phyloP scores from a whole-genome alignment of 2,797 vertebrate genomes.

The Lacerta viridis region DNA sequence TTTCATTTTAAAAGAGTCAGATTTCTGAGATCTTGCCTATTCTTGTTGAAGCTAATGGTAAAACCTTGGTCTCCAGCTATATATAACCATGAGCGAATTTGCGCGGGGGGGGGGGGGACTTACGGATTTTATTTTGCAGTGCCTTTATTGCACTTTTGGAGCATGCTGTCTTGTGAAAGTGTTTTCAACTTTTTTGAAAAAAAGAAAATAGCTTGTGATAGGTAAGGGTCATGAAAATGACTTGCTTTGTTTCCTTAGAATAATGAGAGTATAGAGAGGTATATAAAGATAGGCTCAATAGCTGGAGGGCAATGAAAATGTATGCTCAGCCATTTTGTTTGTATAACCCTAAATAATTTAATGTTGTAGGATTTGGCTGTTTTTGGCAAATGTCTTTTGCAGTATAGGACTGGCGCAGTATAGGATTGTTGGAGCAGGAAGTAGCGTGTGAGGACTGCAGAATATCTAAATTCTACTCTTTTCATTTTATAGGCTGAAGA shows the following conservation, averaged over 20 bases:
- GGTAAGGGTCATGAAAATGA: background rate
- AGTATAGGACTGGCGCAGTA: background rate
- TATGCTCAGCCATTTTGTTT: background rate
- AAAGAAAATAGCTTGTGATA: background rate
- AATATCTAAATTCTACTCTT: slow-evolving; percentile 55
- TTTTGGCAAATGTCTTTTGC: background rate
- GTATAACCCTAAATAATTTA: background rate
- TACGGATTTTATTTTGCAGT: background rate
- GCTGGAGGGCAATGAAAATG: background rate
- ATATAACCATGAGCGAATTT: background rate
- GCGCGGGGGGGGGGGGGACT: background rate
- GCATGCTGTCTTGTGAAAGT: background rate
- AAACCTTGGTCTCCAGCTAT: background rate
- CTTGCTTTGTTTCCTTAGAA: slow-evolving; percentile 1
- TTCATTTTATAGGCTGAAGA: slow-evolving; percentile 91
- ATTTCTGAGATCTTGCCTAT: slow-evolving; percentile 2
- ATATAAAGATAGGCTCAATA: background rate
- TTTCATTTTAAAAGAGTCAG: background rate
- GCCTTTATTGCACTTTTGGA: background rate
- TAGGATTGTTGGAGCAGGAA: background rate
- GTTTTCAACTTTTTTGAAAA: background rate
- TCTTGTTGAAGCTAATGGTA: background rate
- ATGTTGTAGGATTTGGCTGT: background rate
- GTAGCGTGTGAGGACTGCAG: too few species aligned
- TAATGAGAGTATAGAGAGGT: background rate